These are phyloP conservation scores for Drosophila mulleri DNA, from an alignment of 2,888 invertebrate genomes.

Conservation along the genomic window DNA sequence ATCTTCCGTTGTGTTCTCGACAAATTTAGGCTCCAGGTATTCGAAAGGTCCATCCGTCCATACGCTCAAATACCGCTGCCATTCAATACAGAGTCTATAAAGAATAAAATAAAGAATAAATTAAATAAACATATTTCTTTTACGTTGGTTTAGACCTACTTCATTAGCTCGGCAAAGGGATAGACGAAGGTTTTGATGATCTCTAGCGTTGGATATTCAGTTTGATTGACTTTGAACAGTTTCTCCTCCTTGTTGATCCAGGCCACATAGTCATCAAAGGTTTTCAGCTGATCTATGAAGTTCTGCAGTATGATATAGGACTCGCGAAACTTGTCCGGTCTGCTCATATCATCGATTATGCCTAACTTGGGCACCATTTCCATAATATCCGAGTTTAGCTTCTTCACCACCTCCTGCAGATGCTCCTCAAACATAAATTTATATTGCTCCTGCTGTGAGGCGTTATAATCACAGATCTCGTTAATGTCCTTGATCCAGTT, in stretches of 20 bases:
- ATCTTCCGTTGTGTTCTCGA: slow-evolving; percentile 93
- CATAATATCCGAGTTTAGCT: slow-evolving; percentile 89
- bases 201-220: slow-evolving; percentile 91
- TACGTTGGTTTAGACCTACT: slow-evolving; percentile 83
- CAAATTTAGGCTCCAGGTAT: slow-evolving; percentile 90
- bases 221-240: slow-evolving; percentile 92
- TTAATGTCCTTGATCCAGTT: slow-evolving; percentile 93
- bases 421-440: slow-evolving; percentile 94
- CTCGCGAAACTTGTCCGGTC: slow-evolving; percentile 90
- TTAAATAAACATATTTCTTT: not conserved
- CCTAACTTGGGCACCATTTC: slow-evolving; percentile 91
- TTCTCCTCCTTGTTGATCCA: slow-evolving; percentile 97
- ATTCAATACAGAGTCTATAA: slow-evolving; percentile 87
- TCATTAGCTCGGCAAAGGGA: slow-evolving; percentile 90
- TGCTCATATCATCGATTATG: slow-evolving; percentile 93
- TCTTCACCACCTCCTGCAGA: slow-evolving; percentile 89
- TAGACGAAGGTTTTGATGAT: slow-evolving; percentile 90
- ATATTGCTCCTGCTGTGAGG: slow-evolving; percentile 90
- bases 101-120: not conserved
- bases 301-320: slow-evolving; percentile 92
- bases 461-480: slow-evolving; percentile 92
- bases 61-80: slow-evolving; percentile 92
- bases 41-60: slow-evolving; percentile 98
- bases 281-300: slow-evolving; percentile 90
- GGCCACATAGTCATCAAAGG: slow-evolving; percentile 90